phyloP scores from a whole-genome alignment of 2,888 invertebrate genomes.

The Lamellibrachia columna region DNA sequence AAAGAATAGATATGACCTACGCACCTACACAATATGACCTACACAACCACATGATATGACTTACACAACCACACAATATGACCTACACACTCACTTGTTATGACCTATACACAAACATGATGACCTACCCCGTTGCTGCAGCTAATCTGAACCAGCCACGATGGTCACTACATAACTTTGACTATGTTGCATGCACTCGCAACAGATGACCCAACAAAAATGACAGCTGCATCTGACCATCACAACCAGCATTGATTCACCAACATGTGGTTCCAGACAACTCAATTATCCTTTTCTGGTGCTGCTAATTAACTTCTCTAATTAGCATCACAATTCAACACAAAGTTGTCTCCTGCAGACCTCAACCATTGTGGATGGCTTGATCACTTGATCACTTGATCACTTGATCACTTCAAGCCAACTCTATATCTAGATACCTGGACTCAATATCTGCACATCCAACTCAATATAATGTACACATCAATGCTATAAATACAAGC shows the following conservation, averaged over 20 bases:
- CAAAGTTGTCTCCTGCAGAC: neutral
- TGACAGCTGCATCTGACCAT: neutral
- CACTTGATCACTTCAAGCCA: neutral
- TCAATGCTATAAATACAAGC: neutral
- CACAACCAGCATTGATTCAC: neutral
- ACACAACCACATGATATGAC: neutral
- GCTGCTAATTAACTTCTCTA: constrained; percentile 10
- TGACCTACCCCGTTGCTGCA: neutral
- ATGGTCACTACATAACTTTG: neutral
- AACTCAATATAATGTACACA: too few relatives aligned
- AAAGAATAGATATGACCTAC: neutral
- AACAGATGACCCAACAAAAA: neutral
- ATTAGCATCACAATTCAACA: neutral
- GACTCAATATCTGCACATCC: neutral
- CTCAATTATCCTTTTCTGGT: neutral
- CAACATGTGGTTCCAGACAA: neutral
- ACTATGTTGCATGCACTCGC: neutral
- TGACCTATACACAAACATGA: neutral
- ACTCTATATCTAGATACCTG: neutral
- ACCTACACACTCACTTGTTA: neutral
- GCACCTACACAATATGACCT: neutral
- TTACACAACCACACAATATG: neutral
- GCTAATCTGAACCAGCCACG: neutral
- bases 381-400: too few relatives aligned
- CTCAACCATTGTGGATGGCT: neutral